A percentile compares a stretch with the other conserved stretches of the same genome.
Evolutionary conservation across 2,797 vertebrate species (phyloP).

Genomic region (Lepus oiostolus): DNA sequence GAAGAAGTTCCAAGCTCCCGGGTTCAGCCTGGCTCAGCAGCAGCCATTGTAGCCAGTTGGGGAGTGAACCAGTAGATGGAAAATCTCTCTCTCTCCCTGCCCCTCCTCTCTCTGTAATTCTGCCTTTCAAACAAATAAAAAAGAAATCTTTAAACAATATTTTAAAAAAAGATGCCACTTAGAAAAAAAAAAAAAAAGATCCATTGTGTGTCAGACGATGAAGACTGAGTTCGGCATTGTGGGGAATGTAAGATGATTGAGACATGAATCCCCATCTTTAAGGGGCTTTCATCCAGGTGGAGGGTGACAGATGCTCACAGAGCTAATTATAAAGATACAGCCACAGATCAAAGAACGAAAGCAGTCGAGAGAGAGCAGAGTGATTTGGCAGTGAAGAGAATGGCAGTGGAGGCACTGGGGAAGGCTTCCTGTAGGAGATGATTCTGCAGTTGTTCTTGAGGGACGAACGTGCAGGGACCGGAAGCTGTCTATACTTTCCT

Average conservation of each 20-base stretch:
- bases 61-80: too few species aligned
- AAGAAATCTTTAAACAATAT: too few species aligned
- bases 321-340: slow-evolving; percentile 5
- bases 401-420: neutral
- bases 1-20: too few species aligned
- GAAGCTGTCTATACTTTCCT: neutral
- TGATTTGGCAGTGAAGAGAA: slow-evolving; percentile 22
- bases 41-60: too few species aligned
- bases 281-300: neutral
- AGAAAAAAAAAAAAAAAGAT: neutral
- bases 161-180: too few species aligned
- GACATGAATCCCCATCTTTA: neutral
- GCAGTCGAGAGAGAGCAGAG: neutral
- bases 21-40: too few species aligned
- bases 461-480: neutral
- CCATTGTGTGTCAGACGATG: neutral
- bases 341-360: neutral
- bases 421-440: neutral
- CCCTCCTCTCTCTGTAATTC: too few species aligned
- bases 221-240: neutral
- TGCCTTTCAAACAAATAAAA: too few species aligned
- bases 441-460: slow-evolving; percentile 15
- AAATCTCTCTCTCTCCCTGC: too few species aligned
- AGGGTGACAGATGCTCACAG: slow-evolving; percentile 1
- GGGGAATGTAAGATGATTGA: neutral